Evolutionary conservation across 1,140 invertebrate species (phyloP).

Genomic region (Reticulitermes speratus): DNA sequence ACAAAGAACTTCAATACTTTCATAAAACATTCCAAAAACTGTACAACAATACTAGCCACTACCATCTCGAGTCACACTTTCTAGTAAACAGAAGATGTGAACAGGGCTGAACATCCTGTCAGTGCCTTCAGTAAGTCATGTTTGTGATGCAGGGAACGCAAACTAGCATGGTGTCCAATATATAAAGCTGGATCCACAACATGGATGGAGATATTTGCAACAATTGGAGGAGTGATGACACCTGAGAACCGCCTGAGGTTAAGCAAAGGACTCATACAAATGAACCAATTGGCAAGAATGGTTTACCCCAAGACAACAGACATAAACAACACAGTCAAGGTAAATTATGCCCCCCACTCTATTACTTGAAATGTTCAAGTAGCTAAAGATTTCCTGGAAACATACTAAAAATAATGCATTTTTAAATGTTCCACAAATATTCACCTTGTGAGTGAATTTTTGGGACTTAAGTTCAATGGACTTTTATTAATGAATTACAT

Average conservation of each 20-base stretch:
- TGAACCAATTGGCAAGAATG: constrained; percentile 45
- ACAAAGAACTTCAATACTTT: too few relatives aligned
- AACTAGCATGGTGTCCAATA: constrained; percentile 56
- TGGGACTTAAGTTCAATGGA: too few relatives aligned
- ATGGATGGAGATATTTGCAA: constrained; percentile 48
- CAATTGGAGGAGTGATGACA: constrained; percentile 51
- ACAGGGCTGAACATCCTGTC: too few relatives aligned
- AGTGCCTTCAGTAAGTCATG: too few relatives aligned
- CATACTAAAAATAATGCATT: not conserved
- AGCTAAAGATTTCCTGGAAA: not conserved
- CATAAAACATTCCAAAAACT: too few relatives aligned
- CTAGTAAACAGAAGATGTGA: too few relatives aligned
- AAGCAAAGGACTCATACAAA: constrained; percentile 39
- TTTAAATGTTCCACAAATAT: too few relatives aligned
- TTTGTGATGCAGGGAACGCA: constrained; percentile 43
- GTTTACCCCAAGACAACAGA: constrained; percentile 38
- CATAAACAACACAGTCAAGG: not conserved
- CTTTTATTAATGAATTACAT: too few relatives aligned
- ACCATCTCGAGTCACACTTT: too few relatives aligned
- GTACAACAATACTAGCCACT: too few relatives aligned
- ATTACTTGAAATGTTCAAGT: too few relatives aligned
- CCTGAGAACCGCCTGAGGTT: constrained; percentile 38
- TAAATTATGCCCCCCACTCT: not conserved
- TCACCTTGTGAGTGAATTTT: too few relatives aligned
- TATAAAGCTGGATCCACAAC: constrained; percentile 57